Evolutionary conservation across 2,797 vertebrate species (phyloP).

Genomic region (Lophius americanus): DNA sequence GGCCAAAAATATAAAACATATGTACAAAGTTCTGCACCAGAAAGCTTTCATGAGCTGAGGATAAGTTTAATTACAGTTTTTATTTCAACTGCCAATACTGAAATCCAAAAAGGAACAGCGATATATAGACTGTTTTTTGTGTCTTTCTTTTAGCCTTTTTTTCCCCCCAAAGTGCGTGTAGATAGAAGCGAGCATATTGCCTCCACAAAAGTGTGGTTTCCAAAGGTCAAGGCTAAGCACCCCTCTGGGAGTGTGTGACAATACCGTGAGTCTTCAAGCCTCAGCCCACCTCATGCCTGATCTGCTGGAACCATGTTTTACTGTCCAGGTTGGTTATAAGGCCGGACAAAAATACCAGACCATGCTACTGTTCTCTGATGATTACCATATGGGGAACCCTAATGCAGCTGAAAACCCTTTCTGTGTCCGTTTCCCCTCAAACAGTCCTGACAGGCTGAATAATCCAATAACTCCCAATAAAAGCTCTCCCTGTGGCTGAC

Average conservation of each 20-base stretch:
- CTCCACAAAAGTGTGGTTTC: constrained; percentile 37
- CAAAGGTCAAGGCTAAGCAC: constrained; percentile 51
- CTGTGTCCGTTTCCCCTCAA: constrained; percentile 65
- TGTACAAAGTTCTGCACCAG: neutral
- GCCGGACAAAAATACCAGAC: constrained; percentile 66
- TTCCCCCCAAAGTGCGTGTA: neutral
- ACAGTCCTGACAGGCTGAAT: constrained; percentile 69
- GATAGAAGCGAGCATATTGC: constrained; percentile 9
- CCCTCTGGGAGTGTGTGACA: constrained; percentile 47
- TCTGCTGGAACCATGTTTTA: constrained; percentile 57
- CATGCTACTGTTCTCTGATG: constrained; percentile 75
- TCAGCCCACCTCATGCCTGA: constrained; percentile 46
- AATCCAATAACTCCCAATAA: constrained; percentile 68
- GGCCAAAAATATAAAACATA: constrained; percentile 8
- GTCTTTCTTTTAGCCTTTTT: neutral
- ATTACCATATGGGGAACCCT: constrained; percentile 71
- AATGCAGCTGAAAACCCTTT: constrained; percentile 59
- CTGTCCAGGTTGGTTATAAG: constrained; percentile 67
- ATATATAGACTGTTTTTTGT: too few relatives aligned
- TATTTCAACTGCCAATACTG: neutral
- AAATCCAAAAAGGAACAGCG: neutral
- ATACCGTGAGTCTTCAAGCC: constrained; percentile 28
- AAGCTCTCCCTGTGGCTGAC: constrained; percentile 50
- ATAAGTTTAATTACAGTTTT: neutral
- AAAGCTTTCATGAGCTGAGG: neutral